Percentiles rank a stretch among this genome's conserved stretches.
These are phyloP conservation scores for Clarias magur DNA, from an alignment of 2,113 vertebrate genomes.

Conservation along the genomic window DNA sequence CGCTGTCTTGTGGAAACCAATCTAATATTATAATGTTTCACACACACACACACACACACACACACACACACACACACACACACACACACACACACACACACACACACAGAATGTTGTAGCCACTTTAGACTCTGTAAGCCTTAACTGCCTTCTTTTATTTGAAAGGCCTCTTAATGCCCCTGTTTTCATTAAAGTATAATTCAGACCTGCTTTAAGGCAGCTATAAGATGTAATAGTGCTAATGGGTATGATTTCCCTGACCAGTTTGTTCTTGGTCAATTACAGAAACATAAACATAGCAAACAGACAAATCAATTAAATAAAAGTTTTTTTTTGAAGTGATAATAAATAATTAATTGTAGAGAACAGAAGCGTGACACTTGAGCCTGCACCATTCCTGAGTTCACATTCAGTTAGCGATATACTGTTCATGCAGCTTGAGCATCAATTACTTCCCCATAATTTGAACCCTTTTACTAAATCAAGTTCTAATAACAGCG, in stretches of 20 bases:
- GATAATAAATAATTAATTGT: neutral
- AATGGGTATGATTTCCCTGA: neutral
- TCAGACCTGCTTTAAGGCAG: neutral
- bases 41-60: neutral
- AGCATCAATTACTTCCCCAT: neutral
- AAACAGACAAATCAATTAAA: neutral
- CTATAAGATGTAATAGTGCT: neutral
- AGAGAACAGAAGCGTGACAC: neutral
- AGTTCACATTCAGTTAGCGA: neutral
- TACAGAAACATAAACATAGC: neutral
- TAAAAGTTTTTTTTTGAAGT: neutral
- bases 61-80: constrained; percentile 10
- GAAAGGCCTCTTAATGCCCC: neutral
- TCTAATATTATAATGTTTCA: neutral
- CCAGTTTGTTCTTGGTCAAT: neutral
- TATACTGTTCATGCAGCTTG: neutral
- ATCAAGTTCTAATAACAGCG: neutral
- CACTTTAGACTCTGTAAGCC: neutral
- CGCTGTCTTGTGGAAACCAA: neutral
- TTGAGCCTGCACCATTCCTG: neutral
- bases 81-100: neutral
- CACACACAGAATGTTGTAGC: neutral
- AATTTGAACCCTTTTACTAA: neutral
- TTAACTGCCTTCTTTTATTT: neutral
- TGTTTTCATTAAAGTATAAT: neutral